phyloP scores from a whole-genome alignment of 2,113 vertebrate genomes.

The Capreolus pygargus region DNA sequence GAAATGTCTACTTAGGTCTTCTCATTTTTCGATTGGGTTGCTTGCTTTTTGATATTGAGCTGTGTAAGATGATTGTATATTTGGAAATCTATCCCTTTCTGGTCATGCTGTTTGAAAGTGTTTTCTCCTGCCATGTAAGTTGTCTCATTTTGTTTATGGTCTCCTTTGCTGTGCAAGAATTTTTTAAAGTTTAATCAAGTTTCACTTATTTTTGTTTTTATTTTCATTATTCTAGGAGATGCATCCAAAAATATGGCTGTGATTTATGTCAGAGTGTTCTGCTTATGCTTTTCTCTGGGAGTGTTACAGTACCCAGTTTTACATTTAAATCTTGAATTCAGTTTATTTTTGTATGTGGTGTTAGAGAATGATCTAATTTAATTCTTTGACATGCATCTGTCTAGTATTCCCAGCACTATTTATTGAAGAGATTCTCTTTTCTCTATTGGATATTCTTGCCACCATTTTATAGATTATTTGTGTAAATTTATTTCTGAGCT shows the following conservation, averaged over 20 bases:
- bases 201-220: background rate
- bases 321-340: background rate
- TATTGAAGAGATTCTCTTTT: background rate
- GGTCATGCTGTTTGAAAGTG: background rate
- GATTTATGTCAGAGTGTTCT: background rate
- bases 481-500: background rate
- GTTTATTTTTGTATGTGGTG: background rate
- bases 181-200: background rate
- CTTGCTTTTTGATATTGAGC: background rate
- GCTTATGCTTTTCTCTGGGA: background rate
- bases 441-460: background rate
- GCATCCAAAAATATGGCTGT: background rate
- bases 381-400: background rate
- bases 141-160: background rate
- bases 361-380: background rate
- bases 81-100: background rate
- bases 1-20: background rate
- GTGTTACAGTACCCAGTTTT: too few relatives aligned
- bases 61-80: background rate
- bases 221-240: background rate
- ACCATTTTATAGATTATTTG: background rate
- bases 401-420: background rate
- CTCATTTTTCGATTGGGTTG: background rate
- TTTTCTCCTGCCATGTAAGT: background rate
- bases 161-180: background rate